Percentiles rank a stretch among this genome's conserved stretches.
Evolutionary conservation across 1,140 invertebrate species (phyloP).

Genomic region (Apis dorsata): DNA sequence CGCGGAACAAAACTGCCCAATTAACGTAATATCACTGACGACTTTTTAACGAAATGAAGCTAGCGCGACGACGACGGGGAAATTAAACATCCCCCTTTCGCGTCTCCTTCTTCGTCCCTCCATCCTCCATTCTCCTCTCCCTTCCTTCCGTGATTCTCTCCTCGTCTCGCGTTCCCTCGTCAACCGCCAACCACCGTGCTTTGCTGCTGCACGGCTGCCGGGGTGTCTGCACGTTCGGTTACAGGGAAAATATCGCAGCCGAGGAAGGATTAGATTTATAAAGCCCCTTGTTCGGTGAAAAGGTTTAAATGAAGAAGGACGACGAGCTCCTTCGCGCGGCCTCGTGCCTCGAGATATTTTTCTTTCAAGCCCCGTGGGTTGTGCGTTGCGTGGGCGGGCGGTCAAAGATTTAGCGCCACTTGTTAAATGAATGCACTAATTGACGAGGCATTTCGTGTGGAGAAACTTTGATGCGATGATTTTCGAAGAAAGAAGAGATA

Average conservation of each 20-base stretch:
- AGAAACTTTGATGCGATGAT: too few species aligned
- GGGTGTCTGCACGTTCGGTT: slow-evolving; percentile 25
- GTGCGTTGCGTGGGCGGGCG: not conserved
- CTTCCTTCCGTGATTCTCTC: slow-evolving; percentile 34
- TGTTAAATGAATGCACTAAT: slow-evolving; percentile 29
- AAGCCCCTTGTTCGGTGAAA: slow-evolving; percentile 46
- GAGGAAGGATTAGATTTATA: slow-evolving; percentile 38
- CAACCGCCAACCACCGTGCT: not conserved
- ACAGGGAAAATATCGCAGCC: slow-evolving; percentile 31
- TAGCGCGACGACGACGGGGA: slow-evolving; percentile 49
- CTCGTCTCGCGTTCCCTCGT: not conserved
- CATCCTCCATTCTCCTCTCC: not conserved
- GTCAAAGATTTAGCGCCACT: not conserved
- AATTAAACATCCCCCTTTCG: slow-evolving; percentile 62
- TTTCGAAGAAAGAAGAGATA: not conserved
- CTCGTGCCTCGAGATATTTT: slow-evolving; percentile 1
- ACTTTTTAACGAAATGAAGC: slow-evolving; percentile 69
- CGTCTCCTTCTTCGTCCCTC: slow-evolving; percentile 30
- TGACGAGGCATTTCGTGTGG: not conserved
- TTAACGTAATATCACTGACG: slow-evolving; percentile 65
- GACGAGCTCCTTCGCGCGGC: not conserved
- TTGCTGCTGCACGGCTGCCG: not conserved
- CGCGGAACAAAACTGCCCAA: not conserved
- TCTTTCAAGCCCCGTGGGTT: not conserved
- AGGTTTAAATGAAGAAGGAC: slow-evolving; percentile 42